phyloP scores from a whole-genome alignment of 2,888 invertebrate species.

The Merodon equestris region DNA sequence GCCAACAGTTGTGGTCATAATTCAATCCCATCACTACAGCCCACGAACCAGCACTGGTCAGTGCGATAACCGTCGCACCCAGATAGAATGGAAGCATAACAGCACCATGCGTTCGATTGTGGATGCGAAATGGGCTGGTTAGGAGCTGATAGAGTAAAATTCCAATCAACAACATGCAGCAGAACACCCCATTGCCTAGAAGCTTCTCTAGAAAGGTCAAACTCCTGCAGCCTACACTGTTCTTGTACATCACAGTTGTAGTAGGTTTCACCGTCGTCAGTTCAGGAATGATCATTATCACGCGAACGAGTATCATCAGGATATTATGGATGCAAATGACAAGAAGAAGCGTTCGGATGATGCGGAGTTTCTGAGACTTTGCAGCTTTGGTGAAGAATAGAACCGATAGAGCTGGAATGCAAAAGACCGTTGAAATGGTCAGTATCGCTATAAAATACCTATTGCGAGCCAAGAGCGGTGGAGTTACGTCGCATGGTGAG shows the following conservation, averaged over 20 bases:
- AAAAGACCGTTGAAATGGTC: constrained; percentile 80
- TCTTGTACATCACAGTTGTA: constrained; percentile 79
- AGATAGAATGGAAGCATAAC: constrained; percentile 80
- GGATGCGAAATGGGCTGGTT: constrained; percentile 82
- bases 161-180: constrained; percentile 85
- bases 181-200: constrained; percentile 82
- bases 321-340: constrained; percentile 82
- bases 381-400: constrained; percentile 81
- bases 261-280: constrained; percentile 77
- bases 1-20: constrained; percentile 82
- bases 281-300: constrained; percentile 80
- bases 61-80: constrained; percentile 78
- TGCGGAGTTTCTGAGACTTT: constrained; percentile 80
- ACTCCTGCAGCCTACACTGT: constrained; percentile 80
- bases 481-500: constrained; percentile 81
- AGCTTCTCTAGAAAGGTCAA: constrained; percentile 81
- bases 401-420: constrained; percentile 82
- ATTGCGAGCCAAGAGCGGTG: constrained; percentile 80
- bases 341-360: constrained; percentile 83
- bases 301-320: constrained; percentile 81
- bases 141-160: constrained; percentile 84
- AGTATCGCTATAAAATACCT: constrained; percentile 81
- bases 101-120: constrained; percentile 70
- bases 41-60: constrained; percentile 82
- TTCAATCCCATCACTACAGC: constrained; percentile 79